Percentiles rank a stretch among this genome's conserved stretches.
Conservation (phyloP, 37 sponge, comb jelly and placozoan species). For the Crambe crambe region DNA sequence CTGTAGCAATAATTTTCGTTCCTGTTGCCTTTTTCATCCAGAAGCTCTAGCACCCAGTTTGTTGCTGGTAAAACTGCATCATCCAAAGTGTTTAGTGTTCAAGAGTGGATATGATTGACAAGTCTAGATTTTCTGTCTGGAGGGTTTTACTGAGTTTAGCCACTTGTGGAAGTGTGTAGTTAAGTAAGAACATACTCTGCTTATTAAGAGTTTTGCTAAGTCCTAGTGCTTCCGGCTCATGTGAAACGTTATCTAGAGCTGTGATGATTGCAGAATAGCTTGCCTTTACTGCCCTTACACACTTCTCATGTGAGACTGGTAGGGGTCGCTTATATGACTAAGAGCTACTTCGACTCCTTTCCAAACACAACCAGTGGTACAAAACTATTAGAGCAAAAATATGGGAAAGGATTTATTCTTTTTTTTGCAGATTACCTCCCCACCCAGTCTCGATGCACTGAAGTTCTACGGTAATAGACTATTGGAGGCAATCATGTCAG, state of each 20-base stretch:
- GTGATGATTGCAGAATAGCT: slow-evolving; percentile 45
- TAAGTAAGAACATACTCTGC: slow-evolving; percentile 56
- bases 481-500: too few relatives aligned
- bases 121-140: not conserved
- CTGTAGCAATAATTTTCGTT: slow-evolving; percentile 36
- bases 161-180: slow-evolving; percentile 56
- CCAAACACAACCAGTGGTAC: too few relatives aligned
- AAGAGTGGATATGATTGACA: not conserved
- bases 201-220: slow-evolving; percentile 53
- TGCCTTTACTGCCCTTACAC: slow-evolving; percentile 54
- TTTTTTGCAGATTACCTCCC: too few relatives aligned
- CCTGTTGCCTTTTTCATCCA: slow-evolving; percentile 45
- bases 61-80: slow-evolving; percentile 69
- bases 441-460: too few relatives aligned
- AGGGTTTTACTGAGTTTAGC: slow-evolving; percentile 68
- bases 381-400: too few relatives aligned
- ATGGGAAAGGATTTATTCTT: too few relatives aligned
- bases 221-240: slow-evolving; percentile 72
- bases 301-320: slow-evolving; percentile 67
- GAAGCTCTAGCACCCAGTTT: slow-evolving; percentile 72
- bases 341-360: too few relatives aligned
- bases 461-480: too few relatives aligned
- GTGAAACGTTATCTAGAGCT: slow-evolving; percentile 42
- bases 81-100: slow-evolving; percentile 8
- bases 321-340: too few relatives aligned